Base-by-base conservation (phyloP, 2,888 invertebrate species). In the Margaritifera margaritifera region DNA sequence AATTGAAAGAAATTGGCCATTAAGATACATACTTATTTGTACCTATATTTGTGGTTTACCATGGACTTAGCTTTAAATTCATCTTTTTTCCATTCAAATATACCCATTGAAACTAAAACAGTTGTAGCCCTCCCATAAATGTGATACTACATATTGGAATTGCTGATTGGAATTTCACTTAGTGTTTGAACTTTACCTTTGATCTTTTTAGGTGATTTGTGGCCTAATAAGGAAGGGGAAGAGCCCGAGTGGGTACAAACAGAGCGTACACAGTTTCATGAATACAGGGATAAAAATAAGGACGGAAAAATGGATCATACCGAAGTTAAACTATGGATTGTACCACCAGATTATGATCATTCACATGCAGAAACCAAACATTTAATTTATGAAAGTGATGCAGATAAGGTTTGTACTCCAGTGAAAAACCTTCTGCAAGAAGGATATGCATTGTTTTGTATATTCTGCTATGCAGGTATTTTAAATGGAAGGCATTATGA, bases 321-420 rank as follows among this genome's bases (percentile, higher is more conserved):
- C 59, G 99, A 99, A 91, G 96, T 97, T 56, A 86, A 84, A 74
- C 81, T 87, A 18, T 99, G 99, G 98, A 96, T 99, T 78, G 93
- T 96, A 71, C 99, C 99, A 1, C 93, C 94, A 0, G 97, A 98
- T 90, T 99, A 97, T 90, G 98, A 99, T 91, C 98, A 98, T 90
- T 96, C 98, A 0, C 96, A 96, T 87, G 97, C 98, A 1, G 99
- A 99, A 91, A 95, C 98, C 11, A 94, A 95, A 71, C 99, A 99
- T 91, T 92, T 99, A 61, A 94, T 99, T 78, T 96, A 95, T 90
- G 97, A 98, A 89, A 95, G 98, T 0, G 99, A 99, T 90, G 91
- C 92, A 0, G 95, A 99, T 91, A 94, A 94, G 88, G 91, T 91
- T 84, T 59, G 81, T 81, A 74, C 11, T 42, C 11, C 42, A 42